These are phyloP conservation scores for Trichopria drosophilae DNA, from an alignment of 2,888 invertebrate species.

Conservation along the genomic window DNA sequence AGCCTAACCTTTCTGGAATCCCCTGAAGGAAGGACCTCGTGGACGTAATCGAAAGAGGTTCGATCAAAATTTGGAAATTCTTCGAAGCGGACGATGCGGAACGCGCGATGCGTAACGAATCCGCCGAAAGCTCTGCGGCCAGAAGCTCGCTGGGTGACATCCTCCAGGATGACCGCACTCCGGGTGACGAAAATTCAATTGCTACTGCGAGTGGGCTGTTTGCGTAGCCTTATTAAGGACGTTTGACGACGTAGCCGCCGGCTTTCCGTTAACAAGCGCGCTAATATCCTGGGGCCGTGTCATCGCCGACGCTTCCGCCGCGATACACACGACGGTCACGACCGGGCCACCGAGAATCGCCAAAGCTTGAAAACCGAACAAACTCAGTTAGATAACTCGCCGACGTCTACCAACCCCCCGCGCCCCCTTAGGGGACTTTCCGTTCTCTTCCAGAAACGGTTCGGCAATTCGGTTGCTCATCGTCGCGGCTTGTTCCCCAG, in stretches of 20 bases:
- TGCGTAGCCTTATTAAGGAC: conserved; percentile 52
- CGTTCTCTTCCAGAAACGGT: conserved; percentile 28
- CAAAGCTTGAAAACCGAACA: conserved; percentile 55
- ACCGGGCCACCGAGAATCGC: conserved; percentile 42
- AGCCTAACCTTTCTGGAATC: conserved; percentile 2
- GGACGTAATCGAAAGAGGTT: conserved; percentile 15
- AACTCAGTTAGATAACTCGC: conserved; percentile 53
- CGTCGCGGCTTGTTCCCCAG: no score
- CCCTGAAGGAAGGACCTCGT: not conserved
- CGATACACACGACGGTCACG: conserved; percentile 31
- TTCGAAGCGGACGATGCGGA: no score
- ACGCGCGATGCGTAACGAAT: conserved; percentile 23
- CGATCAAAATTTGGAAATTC: conserved; percentile 22
- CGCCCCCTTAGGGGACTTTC: conserved; percentile 23
- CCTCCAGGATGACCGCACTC: conserved; percentile 47
- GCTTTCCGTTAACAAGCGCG: conserved; percentile 51
- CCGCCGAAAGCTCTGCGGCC: conserved; percentile 19
- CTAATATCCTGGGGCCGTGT: conserved; percentile 50
- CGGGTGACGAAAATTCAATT: conserved; percentile 49
- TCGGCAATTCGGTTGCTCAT: conserved; percentile 29
- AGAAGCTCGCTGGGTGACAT: no score
- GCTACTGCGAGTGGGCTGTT: no score
- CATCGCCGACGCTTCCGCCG: conserved; percentile 34
- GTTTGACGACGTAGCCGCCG: conserved; percentile 45
- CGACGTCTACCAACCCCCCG: not conserved